A percentile compares a stretch with the other conserved stretches of the same genome.
phyloP scores from a whole-genome alignment of 2,797 vertebrate species.

The Cirrhinus molitorella region DNA sequence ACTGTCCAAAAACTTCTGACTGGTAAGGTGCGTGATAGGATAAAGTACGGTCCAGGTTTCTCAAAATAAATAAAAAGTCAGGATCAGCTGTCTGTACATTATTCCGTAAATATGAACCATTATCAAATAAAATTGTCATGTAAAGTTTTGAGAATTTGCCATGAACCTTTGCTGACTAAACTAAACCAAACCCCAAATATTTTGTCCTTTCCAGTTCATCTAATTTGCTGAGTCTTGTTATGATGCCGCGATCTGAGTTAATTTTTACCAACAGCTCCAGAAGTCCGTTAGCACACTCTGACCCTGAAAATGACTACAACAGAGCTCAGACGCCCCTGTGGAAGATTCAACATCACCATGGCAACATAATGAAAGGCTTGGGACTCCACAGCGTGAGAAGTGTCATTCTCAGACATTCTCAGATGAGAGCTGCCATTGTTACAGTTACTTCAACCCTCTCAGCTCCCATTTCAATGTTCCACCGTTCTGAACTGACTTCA shows the following conservation, averaged over 20 bases:
- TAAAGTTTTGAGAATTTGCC: constrained; percentile 6
- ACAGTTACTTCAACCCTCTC: constrained; percentile 33
- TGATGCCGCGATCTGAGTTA: not conserved
- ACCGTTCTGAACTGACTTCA: not conserved
- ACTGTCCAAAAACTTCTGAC: no score
- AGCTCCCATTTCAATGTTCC: constrained; percentile 34
- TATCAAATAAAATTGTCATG: not conserved
- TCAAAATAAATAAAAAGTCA: not conserved
- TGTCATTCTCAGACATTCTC: constrained; percentile 38
- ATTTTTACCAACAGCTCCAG: constrained; percentile 29
- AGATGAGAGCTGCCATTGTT: constrained; percentile 42
- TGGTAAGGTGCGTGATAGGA: no score
- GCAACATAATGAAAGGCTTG: constrained; percentile 47
- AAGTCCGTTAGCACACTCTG: constrained; percentile 40
- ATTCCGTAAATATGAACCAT: not conserved
- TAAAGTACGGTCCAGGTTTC: not conserved
- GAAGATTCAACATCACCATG: constrained; percentile 50
- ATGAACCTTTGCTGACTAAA: not conserved
- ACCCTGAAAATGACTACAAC: constrained; percentile 31
- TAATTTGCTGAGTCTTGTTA: constrained; percentile 21
- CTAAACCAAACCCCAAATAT: not conserved
- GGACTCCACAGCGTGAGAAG: constrained; percentile 43
- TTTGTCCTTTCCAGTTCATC: not conserved
- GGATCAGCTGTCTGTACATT: not conserved
- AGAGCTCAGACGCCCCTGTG: constrained; percentile 26